Evolutionary conservation across 2,797 vertebrate species (phyloP), one percentile per base, ranked within the genome.

Genomic region (Pagetopsis macropterus): DNA sequence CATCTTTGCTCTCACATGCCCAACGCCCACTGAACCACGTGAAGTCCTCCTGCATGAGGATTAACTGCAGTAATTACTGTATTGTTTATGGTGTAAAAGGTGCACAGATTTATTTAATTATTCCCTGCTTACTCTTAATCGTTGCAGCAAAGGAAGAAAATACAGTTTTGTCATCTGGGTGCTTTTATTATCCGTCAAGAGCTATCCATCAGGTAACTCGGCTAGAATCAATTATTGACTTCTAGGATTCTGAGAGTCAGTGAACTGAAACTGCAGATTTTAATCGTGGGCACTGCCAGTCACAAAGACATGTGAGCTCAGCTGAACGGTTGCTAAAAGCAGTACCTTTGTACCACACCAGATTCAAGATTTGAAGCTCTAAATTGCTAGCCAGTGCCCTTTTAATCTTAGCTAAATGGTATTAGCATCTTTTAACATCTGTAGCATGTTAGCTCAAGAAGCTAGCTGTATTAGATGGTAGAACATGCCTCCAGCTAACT

Each of bases 31-130:
- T 82, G 78, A 87, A 86, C 81, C 82, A 85, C 50, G 12, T 70
- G 78, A 87, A 81, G 65, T 72, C 71, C 40, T 79, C 50, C 68
- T 72, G 83, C 87, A 92, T 86, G 66, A 90, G 89, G 85, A 93
- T 91, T 72, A 88, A 90, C 66, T 45, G 69, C 72, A 54, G 52
- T 75, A 80, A 91, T 93, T 88, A 91, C 57, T 49, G 43, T 19
- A 74, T 80, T 80, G 66, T 78, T 87, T 64, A 54, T 65, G 41
- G 57, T 84, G 76, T 78, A 68, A 62, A 76, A 82, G 61, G 78
- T 85, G 65, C 81, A 74, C 50, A 75, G 46, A 79, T 81, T 77
- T 68, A 69, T 79, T 84, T 49, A 46, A n/a, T 65, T 76, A 31
- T 70, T 44, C 21, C 2, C n/a, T 4, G 19, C 46, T 62, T 12